Evolutionary conservation across 30 jellyfish, hydroid and myxozoan species (phyloP).

Genomic region (Aurelia aurita): DNA sequence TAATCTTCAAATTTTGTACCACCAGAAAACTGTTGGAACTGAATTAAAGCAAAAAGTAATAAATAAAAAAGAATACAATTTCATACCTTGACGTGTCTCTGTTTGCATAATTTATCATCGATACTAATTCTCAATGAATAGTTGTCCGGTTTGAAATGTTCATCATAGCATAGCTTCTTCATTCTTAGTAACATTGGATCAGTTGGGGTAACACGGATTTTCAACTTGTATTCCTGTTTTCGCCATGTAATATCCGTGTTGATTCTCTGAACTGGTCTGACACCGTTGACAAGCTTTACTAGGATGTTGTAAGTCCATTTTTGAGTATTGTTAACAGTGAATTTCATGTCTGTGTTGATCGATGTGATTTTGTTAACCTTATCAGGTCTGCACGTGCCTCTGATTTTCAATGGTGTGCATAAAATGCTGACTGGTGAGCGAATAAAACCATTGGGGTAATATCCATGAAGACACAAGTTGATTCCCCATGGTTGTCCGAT

Average conservation of each 20-base stretch:
- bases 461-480: slow-evolving; percentile 64
- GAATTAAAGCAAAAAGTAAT: no score
- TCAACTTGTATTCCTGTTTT: slow-evolving; percentile 21
- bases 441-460: slow-evolving; percentile 22
- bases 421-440: slow-evolving; percentile 33
- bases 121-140: slow-evolving; percentile 33
- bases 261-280: slow-evolving; percentile 20
- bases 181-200: slow-evolving; percentile 46
- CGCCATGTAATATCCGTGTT: slow-evolving; percentile 27
- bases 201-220: slow-evolving; percentile 35
- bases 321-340: slow-evolving; percentile 11
- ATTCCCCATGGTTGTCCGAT: slow-evolving; percentile 76
- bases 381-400: slow-evolving; percentile 51
- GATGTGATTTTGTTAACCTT: slow-evolving; percentile 10
- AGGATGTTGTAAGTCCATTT: slow-evolving; percentile 14
- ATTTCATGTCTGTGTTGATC: slow-evolving; percentile 6
- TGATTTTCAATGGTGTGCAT: slow-evolving; percentile 44
- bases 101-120: slow-evolving; percentile 59
- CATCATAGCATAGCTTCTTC: slow-evolving; percentile 60
- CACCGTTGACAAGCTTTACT: slow-evolving; percentile 7
- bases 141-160: slow-evolving; percentile 59
- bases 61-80: background rate
- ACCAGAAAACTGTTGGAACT: no score
- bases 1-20: no score
- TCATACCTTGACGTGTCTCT: slow-evolving; percentile 39